Percentiles rank a stretch among this genome's conserved stretches.
Conservation (phyloP, 1,140 invertebrate species). For the Sarcophaga bullata region DNA sequence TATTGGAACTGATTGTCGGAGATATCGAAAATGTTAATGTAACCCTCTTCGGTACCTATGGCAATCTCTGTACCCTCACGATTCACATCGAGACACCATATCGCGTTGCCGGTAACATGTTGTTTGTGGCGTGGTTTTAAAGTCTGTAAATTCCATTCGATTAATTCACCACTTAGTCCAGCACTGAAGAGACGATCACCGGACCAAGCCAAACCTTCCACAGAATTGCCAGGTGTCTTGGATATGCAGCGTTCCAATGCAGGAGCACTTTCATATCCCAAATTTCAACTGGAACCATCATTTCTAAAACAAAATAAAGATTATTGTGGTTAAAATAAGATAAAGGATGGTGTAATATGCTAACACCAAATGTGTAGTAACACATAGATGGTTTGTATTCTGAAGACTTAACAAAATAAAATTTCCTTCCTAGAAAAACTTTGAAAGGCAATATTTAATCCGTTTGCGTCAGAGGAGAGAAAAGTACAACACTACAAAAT, state of each 20-base stretch:
- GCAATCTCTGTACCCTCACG: constrained; percentile 73
- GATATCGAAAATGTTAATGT: constrained; percentile 85
- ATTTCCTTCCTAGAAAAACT: too few species aligned
- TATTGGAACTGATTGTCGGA: constrained; percentile 76
- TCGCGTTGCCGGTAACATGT: constrained; percentile 79
- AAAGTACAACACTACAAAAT: too few species aligned
- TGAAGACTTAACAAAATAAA: too few species aligned
- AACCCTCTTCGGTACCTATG: constrained; percentile 90
- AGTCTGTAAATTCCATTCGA: constrained; percentile 80
- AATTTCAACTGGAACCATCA: constrained; percentile 83
- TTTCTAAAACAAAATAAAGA: constrained; percentile 67
- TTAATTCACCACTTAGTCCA: constrained; percentile 78
- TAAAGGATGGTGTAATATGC: too few species aligned
- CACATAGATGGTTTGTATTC: too few species aligned
- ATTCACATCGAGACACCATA: constrained; percentile 87
- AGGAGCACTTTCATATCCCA: constrained; percentile 80
- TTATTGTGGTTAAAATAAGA: too few species aligned
- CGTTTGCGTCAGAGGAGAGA: too few species aligned
- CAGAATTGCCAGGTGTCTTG: constrained; percentile 72
- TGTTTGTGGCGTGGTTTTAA: constrained; percentile 70
- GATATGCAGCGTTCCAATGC: constrained; percentile 70
- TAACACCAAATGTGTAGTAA: too few species aligned
- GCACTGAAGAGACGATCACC: constrained; percentile 77
- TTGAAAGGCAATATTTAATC: too few species aligned
- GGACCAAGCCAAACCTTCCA: constrained; percentile 86